Percentiles rank a stretch among this genome's conserved stretches.
Conservation (phyloP, 2,888 invertebrate species). For the Drosophila anomelani region DNA sequence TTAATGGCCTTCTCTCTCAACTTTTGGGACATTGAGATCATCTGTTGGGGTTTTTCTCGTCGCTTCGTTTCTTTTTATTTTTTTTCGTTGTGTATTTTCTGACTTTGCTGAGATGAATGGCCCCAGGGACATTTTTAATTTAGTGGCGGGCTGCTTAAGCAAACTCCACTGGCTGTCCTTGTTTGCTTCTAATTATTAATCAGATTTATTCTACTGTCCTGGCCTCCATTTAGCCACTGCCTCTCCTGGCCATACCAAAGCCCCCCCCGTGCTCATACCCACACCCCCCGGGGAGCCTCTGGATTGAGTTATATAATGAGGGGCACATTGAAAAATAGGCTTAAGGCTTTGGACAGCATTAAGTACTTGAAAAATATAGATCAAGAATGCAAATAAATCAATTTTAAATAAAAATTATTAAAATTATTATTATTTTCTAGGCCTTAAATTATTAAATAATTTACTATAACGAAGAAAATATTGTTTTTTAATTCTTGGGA, state of each 20-base stretch:
- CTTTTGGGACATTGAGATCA: conserved; percentile 40
- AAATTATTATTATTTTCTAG: not conserved
- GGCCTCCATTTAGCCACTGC: conserved; percentile 7
- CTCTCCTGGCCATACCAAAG: not conserved
- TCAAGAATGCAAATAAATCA: not conserved
- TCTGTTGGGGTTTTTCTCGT: conserved; percentile 8
- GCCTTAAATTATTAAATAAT: not conserved
- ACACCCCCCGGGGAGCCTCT: not conserved
- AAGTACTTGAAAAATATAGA: not conserved
- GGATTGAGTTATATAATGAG: conserved; percentile 15
- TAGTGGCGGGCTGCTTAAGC: conserved; percentile 61
- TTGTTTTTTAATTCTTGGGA: not conserved
- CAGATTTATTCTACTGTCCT: conserved; percentile 53
- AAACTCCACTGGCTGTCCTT: conserved; percentile 47
- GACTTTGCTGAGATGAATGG: conserved; percentile 68
- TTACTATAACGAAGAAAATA: not conserved
- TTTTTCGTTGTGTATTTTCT: conserved; percentile 6
- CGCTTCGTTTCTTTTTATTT: not conserved
- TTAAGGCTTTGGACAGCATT: not conserved
- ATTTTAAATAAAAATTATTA: not conserved
- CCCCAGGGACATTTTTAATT: conserved; percentile 79
- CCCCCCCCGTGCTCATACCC: too few relatives aligned
- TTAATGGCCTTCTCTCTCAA: conserved; percentile 9
- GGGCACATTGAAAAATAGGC: not conserved
- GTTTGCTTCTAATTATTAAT: conserved; percentile 76